A percentile compares a stretch with the other conserved stretches of the same genome.
Evolutionary conservation across 2,888 invertebrate genomes (phyloP).

Genomic region (Bursaphelenchus okinawaensis): DNA sequence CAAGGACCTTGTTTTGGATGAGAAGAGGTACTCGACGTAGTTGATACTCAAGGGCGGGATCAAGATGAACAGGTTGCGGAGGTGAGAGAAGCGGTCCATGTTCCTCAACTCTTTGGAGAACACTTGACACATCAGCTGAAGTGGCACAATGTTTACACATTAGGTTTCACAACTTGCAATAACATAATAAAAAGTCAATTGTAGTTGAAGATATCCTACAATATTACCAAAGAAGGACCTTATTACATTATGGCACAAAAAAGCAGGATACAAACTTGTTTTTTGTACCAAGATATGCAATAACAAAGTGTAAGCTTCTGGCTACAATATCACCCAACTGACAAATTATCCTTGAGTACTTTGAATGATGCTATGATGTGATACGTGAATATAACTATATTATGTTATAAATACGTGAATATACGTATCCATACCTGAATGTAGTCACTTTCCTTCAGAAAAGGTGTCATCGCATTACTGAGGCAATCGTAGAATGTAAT

Average conservation of each 20-base stretch:
- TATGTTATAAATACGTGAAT: no score
- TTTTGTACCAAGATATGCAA: no score
- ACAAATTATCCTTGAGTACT: no score
- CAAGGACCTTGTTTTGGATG: constrained; percentile 82
- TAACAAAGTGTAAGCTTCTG: no score
- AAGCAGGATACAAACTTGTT: no score
- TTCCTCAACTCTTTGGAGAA: constrained; percentile 83
- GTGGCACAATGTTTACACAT: neutral
- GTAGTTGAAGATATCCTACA: no score
- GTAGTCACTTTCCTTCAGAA: constrained; percentile 18
- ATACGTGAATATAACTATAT: no score
- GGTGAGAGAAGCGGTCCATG: constrained; percentile 73
- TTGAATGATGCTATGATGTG: no score
- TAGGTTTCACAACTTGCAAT: neutral
- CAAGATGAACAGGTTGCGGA: constrained; percentile 85
- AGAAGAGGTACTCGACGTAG: constrained; percentile 84
- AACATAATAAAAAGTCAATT: neutral
- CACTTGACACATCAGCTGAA: constrained; percentile 77
- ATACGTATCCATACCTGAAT: constrained; percentile 29
- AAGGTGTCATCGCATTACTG: constrained; percentile 6
- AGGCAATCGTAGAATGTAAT: constrained; percentile 3
- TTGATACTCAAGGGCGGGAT: constrained; percentile 84
- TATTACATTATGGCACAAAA: no score
- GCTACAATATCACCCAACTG: no score
- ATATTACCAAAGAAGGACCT: no score